phyloP scores from a whole-genome alignment of 1,140 invertebrate species.

The Heliconius eleuchia region DNA sequence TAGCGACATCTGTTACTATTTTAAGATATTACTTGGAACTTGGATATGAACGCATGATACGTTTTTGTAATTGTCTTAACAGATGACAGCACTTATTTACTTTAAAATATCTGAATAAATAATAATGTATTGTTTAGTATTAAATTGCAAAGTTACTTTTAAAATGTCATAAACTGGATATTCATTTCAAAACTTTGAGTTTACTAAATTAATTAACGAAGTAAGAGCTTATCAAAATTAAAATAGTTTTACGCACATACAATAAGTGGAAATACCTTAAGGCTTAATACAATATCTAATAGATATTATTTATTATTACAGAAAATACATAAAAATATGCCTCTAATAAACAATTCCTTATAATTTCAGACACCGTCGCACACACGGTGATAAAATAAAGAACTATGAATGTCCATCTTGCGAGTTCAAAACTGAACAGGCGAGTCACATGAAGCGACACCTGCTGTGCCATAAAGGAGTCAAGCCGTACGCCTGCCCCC shows the following conservation, averaged over 20 bases:
- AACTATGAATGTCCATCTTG: constrained; percentile 85
- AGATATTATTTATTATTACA: too few relatives aligned
- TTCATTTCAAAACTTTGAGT: too few relatives aligned
- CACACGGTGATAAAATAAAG: constrained; percentile 80
- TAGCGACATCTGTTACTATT: neutral
- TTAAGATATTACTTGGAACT: neutral
- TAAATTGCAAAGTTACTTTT: constrained; percentile 11
- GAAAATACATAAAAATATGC: neutral
- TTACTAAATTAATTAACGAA: too few relatives aligned
- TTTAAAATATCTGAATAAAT: neutral
- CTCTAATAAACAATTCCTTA: neutral
- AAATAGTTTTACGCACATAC: too few relatives aligned
- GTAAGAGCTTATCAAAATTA: too few relatives aligned
- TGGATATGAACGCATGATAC: neutral
- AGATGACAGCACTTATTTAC: neutral
- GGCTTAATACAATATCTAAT: too few relatives aligned
- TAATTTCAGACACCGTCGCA: constrained; percentile 77
- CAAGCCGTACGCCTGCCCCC: constrained; percentile 93
- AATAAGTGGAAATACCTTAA: too few relatives aligned
- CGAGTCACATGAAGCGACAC: constrained; percentile 90
- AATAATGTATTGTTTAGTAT: neutral
- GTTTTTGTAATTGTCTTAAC: neutral
- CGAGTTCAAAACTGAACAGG: constrained; percentile 84
- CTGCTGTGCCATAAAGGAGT: constrained; percentile 88
- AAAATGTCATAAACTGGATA: too few relatives aligned